Evolutionary conservation across 2,113 vertebrate genomes (phyloP).

Genomic region (Cettia cetti): DNA sequence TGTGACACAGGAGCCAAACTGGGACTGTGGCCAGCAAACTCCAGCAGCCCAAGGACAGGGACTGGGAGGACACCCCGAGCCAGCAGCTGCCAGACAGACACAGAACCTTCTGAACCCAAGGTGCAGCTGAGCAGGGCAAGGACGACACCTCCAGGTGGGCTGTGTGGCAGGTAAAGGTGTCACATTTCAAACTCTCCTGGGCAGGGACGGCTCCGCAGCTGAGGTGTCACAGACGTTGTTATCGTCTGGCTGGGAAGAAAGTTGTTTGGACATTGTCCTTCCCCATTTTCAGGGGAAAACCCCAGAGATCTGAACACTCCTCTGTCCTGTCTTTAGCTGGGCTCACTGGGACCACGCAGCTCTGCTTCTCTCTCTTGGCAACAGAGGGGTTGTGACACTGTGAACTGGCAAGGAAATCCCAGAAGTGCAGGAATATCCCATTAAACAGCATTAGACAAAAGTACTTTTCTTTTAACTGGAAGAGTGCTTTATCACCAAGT

Average conservation of each 20-base stretch:
- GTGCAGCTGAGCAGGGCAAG: neutral
- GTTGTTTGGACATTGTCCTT: neutral
- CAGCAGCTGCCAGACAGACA: neutral
- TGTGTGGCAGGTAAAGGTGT: neutral
- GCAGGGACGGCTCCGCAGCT: neutral
- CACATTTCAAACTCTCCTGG: neutral
- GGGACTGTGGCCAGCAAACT: neutral
- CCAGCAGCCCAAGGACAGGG: neutral
- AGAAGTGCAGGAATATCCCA: constrained; percentile 15
- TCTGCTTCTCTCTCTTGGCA: constrained; percentile 17
- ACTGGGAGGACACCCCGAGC: neutral
- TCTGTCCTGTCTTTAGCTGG: neutral
- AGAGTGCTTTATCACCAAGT: neutral
- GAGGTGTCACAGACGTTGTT: neutral
- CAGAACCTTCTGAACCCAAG: neutral
- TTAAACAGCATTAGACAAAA: constrained; percentile 1
- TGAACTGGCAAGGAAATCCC: neutral
- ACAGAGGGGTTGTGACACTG: neutral
- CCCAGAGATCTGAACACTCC: neutral
- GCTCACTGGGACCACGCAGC: neutral
- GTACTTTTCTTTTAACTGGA: neutral
- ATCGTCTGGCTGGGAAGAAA: neutral
- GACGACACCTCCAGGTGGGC: neutral
- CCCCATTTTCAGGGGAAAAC: neutral
- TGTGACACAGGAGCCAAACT: neutral